Evolutionary conservation across 1,140 invertebrate genomes (phyloP), one percentile per base, ranked within the genome.

Genomic region (Drosophila sproati): DNA sequence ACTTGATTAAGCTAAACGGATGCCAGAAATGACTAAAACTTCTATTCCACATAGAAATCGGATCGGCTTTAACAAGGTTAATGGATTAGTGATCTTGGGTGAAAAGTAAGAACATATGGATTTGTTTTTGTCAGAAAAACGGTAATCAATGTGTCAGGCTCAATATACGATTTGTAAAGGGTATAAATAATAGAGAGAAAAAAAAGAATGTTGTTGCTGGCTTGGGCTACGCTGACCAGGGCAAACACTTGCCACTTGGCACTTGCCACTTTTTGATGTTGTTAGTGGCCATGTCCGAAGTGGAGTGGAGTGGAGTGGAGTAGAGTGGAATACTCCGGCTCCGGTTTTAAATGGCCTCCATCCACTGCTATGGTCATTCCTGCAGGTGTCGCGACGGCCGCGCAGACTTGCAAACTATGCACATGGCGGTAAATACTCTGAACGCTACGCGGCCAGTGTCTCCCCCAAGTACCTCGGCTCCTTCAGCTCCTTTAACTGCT

Each of bases 371-470:
- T 34, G 39, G 59, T 52, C 81, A 86, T 82, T 88, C 83, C 83
- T 74, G 83, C 80, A 87, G 83, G 83, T 87, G 83, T 87, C 80
- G 83, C 73, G 68, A 61, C 55, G 39, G 55, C 60, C 80, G 80
- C 83, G 77, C 80, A 83, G 80, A 88, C 85, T 83, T 83, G 73
- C 80, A 88, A 88, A 88, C 83, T 88, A 88, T 88, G 83, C 83
- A 88, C 83, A 88, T 89, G 85, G 83, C 83, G 83, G 85, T 88
- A 88, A 88, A 88, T 88, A 88, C 83, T 83, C 66, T 28, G 57
- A 56, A 80, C 83, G 77, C 83, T 79, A 83, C 80, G 76, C 79
- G 82, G 77, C 69, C 74, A 37, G 69, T 66, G 77, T 60, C 75
- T 56, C 39, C 35, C 31, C 2, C 35, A 4, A 1, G 28, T 3